A percentile compares a stretch with the other conserved stretches of the same genome.
phyloP scores from a whole-genome alignment of 2,888 invertebrate species.

The Dolomedes plantarius region DNA sequence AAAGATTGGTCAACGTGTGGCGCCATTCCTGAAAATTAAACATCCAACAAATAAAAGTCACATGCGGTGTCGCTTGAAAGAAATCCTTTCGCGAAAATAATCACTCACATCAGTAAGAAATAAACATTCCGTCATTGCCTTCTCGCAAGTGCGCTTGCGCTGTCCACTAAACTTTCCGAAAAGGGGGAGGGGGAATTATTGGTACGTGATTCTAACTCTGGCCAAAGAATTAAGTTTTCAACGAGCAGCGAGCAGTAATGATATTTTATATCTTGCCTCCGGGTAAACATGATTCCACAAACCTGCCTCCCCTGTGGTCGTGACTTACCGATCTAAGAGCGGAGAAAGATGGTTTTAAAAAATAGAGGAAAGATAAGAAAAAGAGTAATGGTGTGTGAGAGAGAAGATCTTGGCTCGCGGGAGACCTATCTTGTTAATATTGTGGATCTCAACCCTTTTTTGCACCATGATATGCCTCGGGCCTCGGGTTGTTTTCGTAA shows the following conservation, averaged over 20 bases:
- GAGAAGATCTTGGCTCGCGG: no score
- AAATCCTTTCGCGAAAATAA: no score
- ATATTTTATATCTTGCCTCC: background rate
- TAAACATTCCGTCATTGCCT: background rate
- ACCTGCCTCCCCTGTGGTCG: background rate
- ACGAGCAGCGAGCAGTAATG: background rate
- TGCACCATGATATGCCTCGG: no score
- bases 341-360: background rate
- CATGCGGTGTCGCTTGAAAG: no score
- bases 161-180: background rate
- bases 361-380: no score
- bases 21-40: no score
- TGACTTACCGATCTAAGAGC: slow-evolving; percentile 1
- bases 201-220: background rate
- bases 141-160: background rate
- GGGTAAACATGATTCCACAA: background rate
- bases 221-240: background rate
- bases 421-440: no score
- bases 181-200: background rate
- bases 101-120: background rate
- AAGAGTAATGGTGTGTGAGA: no score
- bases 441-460: no score
- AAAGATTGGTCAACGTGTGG: no score
- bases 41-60: no score
- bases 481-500: no score